phyloP scores from a whole-genome alignment of 2,888 invertebrate genomes.

The Celastrina argiolus region DNA sequence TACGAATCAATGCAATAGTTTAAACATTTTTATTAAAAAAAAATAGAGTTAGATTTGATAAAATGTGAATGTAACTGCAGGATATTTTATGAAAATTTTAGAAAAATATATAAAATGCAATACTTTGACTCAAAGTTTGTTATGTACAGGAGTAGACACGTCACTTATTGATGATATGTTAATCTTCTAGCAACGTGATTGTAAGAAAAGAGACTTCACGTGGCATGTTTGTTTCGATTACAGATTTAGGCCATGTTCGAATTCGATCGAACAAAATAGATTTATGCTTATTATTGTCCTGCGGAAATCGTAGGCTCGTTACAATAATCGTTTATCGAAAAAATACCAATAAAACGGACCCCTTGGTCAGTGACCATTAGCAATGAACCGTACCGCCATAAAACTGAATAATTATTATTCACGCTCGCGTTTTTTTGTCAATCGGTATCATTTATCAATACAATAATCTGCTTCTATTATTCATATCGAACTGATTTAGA shows the following conservation, averaged over 20 bases:
- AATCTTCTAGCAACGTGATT: too few relatives aligned
- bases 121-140: too few relatives aligned
- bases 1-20: too few relatives aligned
- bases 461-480: constrained; percentile 69
- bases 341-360: constrained; percentile 54
- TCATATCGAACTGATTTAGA: constrained; percentile 61
- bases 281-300: constrained; percentile 68
- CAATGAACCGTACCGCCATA: constrained; percentile 58
- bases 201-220: too few relatives aligned
- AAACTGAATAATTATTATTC: constrained; percentile 66
- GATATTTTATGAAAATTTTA: too few relatives aligned
- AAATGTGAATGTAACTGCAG: too few relatives aligned
- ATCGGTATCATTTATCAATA: constrained; percentile 71
- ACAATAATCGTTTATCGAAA: constrained; percentile 66
- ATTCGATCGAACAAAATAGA: constrained; percentile 34
- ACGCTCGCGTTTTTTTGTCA: constrained; percentile 52
- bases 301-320: constrained; percentile 69
- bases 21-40: too few relatives aligned
- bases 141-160: too few relatives aligned
- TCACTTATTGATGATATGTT: too few relatives aligned
- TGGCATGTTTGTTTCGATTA: too few relatives aligned
- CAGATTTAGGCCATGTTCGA: not conserved
- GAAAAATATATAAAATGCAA: too few relatives aligned
- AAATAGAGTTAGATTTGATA: too few relatives aligned
- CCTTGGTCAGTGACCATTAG: constrained; percentile 61